phyloP scores from a whole-genome alignment of 2,113 vertebrate species.

The Seriola quinqueradiata region DNA sequence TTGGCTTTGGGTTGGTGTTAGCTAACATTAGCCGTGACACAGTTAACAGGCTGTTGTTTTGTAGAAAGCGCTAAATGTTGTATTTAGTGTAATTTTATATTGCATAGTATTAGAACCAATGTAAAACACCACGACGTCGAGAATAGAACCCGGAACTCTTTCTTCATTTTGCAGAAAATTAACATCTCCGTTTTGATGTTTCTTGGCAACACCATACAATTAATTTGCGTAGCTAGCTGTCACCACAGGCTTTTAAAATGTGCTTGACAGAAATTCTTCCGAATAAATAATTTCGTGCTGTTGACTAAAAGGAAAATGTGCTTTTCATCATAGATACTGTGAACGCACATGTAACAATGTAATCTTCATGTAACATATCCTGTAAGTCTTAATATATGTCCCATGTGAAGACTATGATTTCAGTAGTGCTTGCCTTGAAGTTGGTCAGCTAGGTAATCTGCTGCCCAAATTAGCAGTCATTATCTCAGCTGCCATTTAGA shows the following conservation, averaged over 20 bases:
- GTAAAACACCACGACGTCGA: neutral
- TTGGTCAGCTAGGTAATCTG: conserved; percentile 47
- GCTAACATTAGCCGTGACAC: conserved; percentile 64
- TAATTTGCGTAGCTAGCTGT: neutral
- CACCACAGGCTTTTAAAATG: neutral
- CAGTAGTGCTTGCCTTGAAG: neutral
- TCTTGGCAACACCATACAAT: neutral
- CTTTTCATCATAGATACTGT: neutral
- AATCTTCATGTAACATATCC: rapidly evolving
- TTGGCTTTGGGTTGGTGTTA: conserved; percentile 40
- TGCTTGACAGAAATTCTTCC: rapidly evolving
- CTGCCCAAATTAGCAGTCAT: conserved; percentile 30
- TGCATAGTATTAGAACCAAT: neutral
- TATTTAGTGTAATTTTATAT: neutral
- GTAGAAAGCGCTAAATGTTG: neutral
- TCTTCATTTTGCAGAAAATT: neutral
- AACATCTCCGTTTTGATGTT: neutral
- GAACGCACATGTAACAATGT: neutral
- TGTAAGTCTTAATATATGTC: neutral
- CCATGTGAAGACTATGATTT: neutral
- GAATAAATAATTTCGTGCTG: neutral
- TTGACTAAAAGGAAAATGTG: neutral
- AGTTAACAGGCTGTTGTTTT: neutral
- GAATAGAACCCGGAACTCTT: neutral
- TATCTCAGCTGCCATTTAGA: conserved; percentile 46